Evolutionary conservation across 2,113 vertebrate species (phyloP), one percentile per base, ranked within the genome.

Genomic region (Conger conger): DNA sequence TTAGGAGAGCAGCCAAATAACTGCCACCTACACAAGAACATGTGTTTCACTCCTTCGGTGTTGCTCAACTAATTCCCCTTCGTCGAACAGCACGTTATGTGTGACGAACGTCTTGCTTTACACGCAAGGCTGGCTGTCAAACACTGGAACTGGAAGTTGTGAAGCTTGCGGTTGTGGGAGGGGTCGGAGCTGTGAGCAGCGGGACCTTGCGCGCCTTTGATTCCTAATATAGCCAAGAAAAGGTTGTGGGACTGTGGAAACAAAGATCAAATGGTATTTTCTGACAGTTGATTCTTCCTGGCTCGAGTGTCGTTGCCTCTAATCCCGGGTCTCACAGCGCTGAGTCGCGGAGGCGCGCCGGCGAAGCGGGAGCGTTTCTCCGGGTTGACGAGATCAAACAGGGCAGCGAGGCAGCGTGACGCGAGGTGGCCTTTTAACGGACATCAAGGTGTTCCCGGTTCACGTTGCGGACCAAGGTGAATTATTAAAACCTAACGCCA

Each of bases 201-300:
- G 73, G 63, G 81, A 84, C 27, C 20, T 73, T 36, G 37, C 20
- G 87, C 79, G 77, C 82, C 83, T 91, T 91, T 92, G 88, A 93
- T 92, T 91, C 87, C 85, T 83, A 91, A 92, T 89, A 88, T 86
- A 91, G 89, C 73, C 82, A 90, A 50, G 30, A 82, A 91, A 88
- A 83, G 63, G 84, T 90, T 88, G 83, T 87, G 86, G 91, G 84
- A 83, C 83, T 37, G n/a, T n/a, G 50, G 86, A 87, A 91, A 87
- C 83, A 86, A 85, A 88, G 91, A 91, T 93, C 91, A 94, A 92
- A 91, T 87, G 36, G 86, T 87, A 54, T 82, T 85, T 82, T 89
- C 83, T 83, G 82, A 90, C 88, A 87, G 84, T 42, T 33, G 81
- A 90, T 78, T 87, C 83, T 88, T 90, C 87, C 85, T 50, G 82